phyloP scores from a whole-genome alignment of 2,797 vertebrate species.

The Falco peregrinus region DNA sequence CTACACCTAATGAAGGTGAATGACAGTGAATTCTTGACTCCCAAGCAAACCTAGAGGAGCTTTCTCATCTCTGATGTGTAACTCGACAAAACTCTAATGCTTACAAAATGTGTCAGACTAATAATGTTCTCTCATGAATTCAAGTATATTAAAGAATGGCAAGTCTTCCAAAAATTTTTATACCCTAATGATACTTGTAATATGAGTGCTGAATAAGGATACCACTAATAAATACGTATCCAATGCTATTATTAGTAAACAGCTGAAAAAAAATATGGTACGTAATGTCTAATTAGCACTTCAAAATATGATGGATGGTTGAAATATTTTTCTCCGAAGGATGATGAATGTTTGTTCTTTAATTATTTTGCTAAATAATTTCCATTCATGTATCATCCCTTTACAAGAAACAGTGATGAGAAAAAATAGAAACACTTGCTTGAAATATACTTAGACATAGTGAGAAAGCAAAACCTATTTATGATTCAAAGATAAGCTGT shows the following conservation, averaged over 20 bases:
- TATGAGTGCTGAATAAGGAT: slow-evolving; percentile 27
- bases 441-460: not conserved
- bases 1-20: slow-evolving; percentile 40
- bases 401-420: not conserved
- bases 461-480: not conserved
- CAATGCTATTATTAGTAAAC: slow-evolving; percentile 36
- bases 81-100: slow-evolving; percentile 9
- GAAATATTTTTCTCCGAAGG: not conserved
- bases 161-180: slow-evolving; percentile 57
- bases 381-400: not conserved
- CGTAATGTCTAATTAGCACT: not conserved
- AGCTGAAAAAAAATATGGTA: not conserved
- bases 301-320: not conserved
- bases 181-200: slow-evolving; percentile 36
- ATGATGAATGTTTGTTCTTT: not conserved
- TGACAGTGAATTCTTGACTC: slow-evolving; percentile 3
- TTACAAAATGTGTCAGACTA: slow-evolving; percentile 52
- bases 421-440: not conserved
- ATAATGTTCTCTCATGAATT: slow-evolving; percentile 56
- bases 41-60: not conserved
- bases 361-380: not conserved
- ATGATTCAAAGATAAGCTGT: not conserved
- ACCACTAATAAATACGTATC: slow-evolving; percentile 30
- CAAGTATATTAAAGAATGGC: slow-evolving; percentile 16
- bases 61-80: not conserved